Base-by-base conservation (phyloP, 2,888 invertebrate genomes). In the Oligia strigilis region DNA sequence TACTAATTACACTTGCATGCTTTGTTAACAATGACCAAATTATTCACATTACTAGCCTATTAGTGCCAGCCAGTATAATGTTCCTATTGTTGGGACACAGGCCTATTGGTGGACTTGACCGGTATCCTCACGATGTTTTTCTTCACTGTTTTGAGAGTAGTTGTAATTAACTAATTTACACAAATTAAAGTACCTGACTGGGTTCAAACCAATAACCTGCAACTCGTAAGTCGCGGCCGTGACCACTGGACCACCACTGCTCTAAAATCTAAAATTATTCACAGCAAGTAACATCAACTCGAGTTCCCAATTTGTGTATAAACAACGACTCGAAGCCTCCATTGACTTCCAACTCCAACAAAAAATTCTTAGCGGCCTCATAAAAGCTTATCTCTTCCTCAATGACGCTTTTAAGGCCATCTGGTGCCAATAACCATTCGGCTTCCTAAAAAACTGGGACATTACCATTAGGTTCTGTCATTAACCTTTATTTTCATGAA, bases 381-480 rank as follows among this genome's bases (percentile, higher is more conserved):
- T 88, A 89, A 89, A 88, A 89, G 79, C 81, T 88, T 84, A 88
- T 89, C 88, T 82, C 77, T 84, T 83, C 86, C 78, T 76, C 81
- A 86, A 86, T 74, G 84, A 84, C 46, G 77, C 75, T 66, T 75
- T 89, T 81, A 80, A 78, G 73, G 76, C 77, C 89, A 88, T 85
- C 88, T 88, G 80, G 66, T 85, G 70, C 77, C 88, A 85, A 85
- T 87, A 85, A 85, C 85, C 77, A 73, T 85, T 85, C 62, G 29
- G 58, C 55, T 60, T 75, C 64, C 85, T 87, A 81, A 87, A 84
- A 85, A 85, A 81, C 88, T 75, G 85, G 85, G n/a, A 43, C 77
- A 77, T 85, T 75, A 77, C 76, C 82, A 86, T 89, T 82, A 85
- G 80, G 72, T 71, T 64, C 65, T 77, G 64, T 78, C 82, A 82